Percentiles rank a stretch among this genome's conserved stretches.
Evolutionary conservation across 2,797 vertebrate species (phyloP).

Genomic region (Coranthus polyacanthus): DNA sequence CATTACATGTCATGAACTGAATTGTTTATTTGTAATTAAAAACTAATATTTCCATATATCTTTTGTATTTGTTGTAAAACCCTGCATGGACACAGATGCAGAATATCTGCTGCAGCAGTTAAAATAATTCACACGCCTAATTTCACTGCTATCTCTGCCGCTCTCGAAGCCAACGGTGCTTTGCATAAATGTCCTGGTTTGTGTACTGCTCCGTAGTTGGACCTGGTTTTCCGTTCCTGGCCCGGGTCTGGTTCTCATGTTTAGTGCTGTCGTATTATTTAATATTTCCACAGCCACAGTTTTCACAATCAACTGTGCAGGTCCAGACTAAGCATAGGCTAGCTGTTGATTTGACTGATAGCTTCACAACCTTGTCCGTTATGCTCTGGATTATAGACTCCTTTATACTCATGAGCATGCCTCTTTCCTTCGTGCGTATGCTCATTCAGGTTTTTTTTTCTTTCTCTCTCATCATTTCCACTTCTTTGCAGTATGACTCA

Average conservation of each 20-base stretch:
- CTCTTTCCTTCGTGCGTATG: constrained; percentile 28
- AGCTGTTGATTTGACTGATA: constrained; percentile 61
- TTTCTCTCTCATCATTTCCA: constrained; percentile 53
- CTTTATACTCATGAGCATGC: constrained; percentile 30
- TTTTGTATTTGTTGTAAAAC: no score
- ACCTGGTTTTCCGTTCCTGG: constrained; percentile 38
- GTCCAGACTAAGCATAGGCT: constrained; percentile 33
- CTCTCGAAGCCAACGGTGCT: neutral
- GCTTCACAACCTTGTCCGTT: constrained; percentile 32
- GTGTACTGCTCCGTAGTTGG: constrained; percentile 2
- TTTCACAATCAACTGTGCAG: constrained; percentile 44
- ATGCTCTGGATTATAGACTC: constrained; percentile 37
- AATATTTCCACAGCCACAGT: constrained; percentile 53
- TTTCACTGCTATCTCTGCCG: constrained; percentile 13
- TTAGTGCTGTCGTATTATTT: constrained; percentile 50
- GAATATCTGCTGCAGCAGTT: constrained; percentile 19
- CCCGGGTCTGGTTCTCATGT: constrained; percentile 60
- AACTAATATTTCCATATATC: no score
- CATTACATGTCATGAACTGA: no score
- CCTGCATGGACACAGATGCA: no score
- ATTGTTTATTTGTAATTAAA: no score
- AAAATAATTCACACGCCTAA: constrained; percentile 12
- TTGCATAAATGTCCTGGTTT: constrained; percentile 29
- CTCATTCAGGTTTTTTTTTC: constrained; percentile 33
- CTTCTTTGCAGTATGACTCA: constrained; percentile 59